phyloP scores from a whole-genome alignment of 2,797 vertebrate species.

The Falco naumanni region DNA sequence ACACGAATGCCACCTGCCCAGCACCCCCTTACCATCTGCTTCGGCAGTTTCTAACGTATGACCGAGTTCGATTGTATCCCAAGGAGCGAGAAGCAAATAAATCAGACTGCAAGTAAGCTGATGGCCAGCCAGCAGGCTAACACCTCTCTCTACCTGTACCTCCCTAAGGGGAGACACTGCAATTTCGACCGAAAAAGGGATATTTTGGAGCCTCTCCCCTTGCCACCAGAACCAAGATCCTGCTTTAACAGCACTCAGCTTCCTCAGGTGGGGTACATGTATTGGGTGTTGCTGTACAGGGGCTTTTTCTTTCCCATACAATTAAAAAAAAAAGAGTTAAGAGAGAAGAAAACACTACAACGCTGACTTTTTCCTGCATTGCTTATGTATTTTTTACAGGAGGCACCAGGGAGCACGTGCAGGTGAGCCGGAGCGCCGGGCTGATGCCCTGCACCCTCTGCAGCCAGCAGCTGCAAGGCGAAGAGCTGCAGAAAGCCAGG shows the following conservation, averaged over 20 bases:
- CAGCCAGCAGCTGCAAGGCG: not conserved
- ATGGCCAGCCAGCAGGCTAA: not conserved
- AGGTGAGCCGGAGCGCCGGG: not conserved
- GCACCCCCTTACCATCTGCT: not conserved
- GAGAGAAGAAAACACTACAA: not conserved
- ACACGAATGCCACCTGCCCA: accelerated
- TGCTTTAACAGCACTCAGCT: not conserved
- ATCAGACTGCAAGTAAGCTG: not conserved
- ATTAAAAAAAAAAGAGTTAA: not conserved
- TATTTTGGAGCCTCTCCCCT: not conserved
- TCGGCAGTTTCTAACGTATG: accelerated
- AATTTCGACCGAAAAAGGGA: not conserved
- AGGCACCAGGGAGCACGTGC: not conserved
- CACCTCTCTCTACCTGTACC: not conserved
- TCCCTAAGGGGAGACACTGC: not conserved
- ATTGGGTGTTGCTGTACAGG: not conserved
- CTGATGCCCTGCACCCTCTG: not conserved
- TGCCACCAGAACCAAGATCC: not conserved
- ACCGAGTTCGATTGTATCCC: not conserved
- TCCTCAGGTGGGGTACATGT: not conserved
- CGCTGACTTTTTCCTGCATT: not conserved
- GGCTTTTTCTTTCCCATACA: not conserved
- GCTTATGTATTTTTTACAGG: not conserved
- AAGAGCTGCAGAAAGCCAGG: not conserved
- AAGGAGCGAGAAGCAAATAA: not conserved